These are phyloP conservation scores for Paralvinella palmiformis DNA, from an alignment of 1,140 invertebrate species.

Conservation along the genomic window DNA sequence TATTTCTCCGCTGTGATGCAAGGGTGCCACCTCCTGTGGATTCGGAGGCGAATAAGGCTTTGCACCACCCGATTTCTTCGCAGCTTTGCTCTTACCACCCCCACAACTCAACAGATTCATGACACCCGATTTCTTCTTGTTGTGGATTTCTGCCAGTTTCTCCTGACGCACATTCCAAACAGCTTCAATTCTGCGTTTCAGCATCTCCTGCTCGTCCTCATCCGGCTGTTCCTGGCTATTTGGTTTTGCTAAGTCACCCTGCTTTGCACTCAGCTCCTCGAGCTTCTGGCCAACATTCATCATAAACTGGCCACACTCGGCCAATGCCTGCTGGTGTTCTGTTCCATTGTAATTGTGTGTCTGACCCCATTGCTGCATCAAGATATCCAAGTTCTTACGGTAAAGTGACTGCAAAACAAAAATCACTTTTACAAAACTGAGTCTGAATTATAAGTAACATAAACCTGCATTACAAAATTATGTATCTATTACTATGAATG, in stretches of 20 bases:
- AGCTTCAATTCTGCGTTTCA: slow-evolving; percentile 16
- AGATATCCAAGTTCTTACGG: slow-evolving; percentile 16
- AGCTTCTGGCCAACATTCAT: slow-evolving; percentile 19
- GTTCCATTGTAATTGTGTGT: background rate
- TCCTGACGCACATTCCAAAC: slow-evolving; percentile 15
- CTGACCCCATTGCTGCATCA: slow-evolving; percentile 18
- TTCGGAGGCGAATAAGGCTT: background rate
- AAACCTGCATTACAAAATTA: no score
- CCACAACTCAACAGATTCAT: slow-evolving; percentile 16
- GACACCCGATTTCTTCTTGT: slow-evolving; percentile 11
- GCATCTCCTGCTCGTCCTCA: slow-evolving; percentile 20
- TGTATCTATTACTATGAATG: no score
- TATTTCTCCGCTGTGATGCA: no score
- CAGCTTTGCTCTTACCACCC: slow-evolving; percentile 19
- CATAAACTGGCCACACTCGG: slow-evolving; percentile 18
- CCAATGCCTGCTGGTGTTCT: background rate
- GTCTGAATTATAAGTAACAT: no score
- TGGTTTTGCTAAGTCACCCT: no score
- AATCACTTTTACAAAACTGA: no score
- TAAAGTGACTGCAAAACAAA: slow-evolving; percentile 15
- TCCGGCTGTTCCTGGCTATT: background rate
- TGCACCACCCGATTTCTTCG: background rate
- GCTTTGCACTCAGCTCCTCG: no score
- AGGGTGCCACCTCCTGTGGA: no score
- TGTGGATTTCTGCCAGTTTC: background rate